Evolutionary conservation across 2,888 invertebrate species (phyloP).

Genomic region (Sylvicola fuscatus): DNA sequence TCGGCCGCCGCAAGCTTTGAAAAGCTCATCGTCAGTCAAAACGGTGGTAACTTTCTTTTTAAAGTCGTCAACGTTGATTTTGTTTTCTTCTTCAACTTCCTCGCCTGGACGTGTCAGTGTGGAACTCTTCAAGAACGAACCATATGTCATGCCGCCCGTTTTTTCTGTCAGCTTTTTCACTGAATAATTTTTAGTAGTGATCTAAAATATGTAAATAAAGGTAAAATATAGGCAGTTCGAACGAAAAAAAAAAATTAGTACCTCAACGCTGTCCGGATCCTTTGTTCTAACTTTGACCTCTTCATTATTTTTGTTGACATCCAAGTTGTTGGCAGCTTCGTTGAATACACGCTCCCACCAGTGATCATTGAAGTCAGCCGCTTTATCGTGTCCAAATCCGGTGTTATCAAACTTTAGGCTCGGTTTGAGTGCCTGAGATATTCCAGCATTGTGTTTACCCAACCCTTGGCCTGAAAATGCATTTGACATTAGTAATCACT

Average conservation of each 20-base stretch:
- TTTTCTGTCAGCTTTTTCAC: constrained; percentile 8
- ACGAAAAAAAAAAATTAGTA: constrained; percentile 11
- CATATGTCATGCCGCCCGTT: constrained; percentile 9
- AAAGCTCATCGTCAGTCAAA: constrained; percentile 53
- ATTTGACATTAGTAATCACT: background rate
- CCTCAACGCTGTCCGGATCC: constrained; percentile 18
- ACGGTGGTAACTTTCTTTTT: constrained; percentile 8
- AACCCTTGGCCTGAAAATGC: constrained; percentile 34
- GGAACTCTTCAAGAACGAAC: constrained; percentile 17
- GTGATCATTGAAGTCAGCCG: constrained; percentile 54
- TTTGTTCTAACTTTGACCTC: constrained; percentile 12
- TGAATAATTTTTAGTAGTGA: constrained; percentile 10
- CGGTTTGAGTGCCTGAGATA: constrained; percentile 53
- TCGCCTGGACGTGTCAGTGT: constrained; percentile 14
- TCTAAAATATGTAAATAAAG: constrained; percentile 6
- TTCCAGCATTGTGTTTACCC: constrained; percentile 62
- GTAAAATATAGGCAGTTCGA: no score
- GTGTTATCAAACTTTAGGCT: constrained; percentile 58
- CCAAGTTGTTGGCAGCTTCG: constrained; percentile 46
- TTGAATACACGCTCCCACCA: constrained; percentile 74
- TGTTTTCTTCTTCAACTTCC: constrained; percentile 13
- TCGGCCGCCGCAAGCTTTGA: constrained; percentile 56
- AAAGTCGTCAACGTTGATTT: constrained; percentile 12
- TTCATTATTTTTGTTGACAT: constrained; percentile 21
- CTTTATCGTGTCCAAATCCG: constrained; percentile 58